Base-by-base conservation (phyloP, 2,888 invertebrate species). In the Cryptocheilus praepositus region DNA sequence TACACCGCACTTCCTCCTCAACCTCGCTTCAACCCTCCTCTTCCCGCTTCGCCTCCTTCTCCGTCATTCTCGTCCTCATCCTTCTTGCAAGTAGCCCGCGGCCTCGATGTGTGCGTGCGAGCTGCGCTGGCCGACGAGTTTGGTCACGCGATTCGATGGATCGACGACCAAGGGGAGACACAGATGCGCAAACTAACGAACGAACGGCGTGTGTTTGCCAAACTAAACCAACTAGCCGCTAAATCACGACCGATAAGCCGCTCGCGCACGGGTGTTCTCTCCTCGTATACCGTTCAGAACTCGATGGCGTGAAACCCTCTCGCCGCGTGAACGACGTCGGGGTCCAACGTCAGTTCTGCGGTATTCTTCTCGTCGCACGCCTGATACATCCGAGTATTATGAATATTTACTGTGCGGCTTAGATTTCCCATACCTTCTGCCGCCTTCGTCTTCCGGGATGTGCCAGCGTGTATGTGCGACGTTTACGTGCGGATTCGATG, bases 151-250 rank as follows among this genome's bases (percentile, higher is more conserved):
- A 77, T 68, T 51, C 63, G 44, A 64, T 46, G 61, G 49, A 54
- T 44, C 44, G 46, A 19, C n/a, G 36, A 49, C 22, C 46, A 44
- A 5, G 52, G 21, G 57, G 57, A 60, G 67, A 46, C 68, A 61
- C 68, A 73, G 73, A 78, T 77, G 78, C 54, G 69, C 73, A 66
- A 76, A 78, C 64, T 67, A 66, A 70, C 63, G 63, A 61, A 60
- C 43, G 61, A 64, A 59, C 52, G 56, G 52, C 67, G 54, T 70
- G 62, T 67, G 64, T 63, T 74, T 68, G 68, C 62, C 53, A 57
- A 74, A 67, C 69, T 64, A 71, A 71, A 68, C 66, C 68, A 69
- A 72, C 71, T 68, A 62, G 52, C 58, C 65, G 72, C 45, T 66
- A 68, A 77, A 77, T 77, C 77, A 64, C 52, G 15, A 46, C 61